Conservation (phyloP, 2,888 invertebrate species). For the Tiliacea citrago region DNA sequence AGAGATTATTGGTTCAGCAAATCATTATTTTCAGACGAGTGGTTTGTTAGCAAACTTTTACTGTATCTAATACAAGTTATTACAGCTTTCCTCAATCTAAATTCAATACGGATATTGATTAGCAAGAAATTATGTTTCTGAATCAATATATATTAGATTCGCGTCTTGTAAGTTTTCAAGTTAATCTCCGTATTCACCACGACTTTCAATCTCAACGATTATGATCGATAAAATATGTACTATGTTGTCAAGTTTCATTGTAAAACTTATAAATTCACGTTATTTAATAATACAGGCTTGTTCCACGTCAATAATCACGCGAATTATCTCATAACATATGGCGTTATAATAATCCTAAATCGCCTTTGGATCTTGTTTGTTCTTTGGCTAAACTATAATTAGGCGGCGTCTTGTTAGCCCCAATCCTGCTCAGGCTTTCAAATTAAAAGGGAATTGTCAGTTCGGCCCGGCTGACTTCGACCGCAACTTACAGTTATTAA, state of each 20-base stretch:
- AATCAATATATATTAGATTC: constrained; percentile 27
- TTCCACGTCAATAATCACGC: constrained; percentile 49
- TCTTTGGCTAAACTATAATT: constrained; percentile 86
- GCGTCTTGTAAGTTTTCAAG: constrained; percentile 31
- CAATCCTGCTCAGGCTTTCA: constrained; percentile 84
- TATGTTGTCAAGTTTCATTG: constrained; percentile 21
- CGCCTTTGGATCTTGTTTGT: constrained; percentile 85
- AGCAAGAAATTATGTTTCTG: constrained; percentile 28
- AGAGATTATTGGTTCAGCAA: constrained; percentile 46
- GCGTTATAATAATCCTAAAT: constrained; percentile 79
- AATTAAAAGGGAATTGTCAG: constrained; percentile 89
- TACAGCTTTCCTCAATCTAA: constrained; percentile 34
- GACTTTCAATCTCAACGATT: neutral
- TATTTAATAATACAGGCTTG: constrained; percentile 11
- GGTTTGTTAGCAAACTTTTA: constrained; percentile 41
- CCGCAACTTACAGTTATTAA: constrained; percentile 87
- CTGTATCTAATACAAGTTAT: constrained; percentile 39
- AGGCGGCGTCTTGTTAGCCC: constrained; percentile 88
- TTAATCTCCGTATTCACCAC: neutral
- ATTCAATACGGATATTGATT: constrained; percentile 32
- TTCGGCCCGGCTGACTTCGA: constrained; percentile 75
- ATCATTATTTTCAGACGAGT: constrained; percentile 46
- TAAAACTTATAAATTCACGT: constrained; percentile 26
- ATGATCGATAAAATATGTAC: constrained; percentile 14
- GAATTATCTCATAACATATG: constrained; percentile 78